phyloP scores from a whole-genome alignment of 2,888 invertebrate genomes.

The Eledone cirrhosa region DNA sequence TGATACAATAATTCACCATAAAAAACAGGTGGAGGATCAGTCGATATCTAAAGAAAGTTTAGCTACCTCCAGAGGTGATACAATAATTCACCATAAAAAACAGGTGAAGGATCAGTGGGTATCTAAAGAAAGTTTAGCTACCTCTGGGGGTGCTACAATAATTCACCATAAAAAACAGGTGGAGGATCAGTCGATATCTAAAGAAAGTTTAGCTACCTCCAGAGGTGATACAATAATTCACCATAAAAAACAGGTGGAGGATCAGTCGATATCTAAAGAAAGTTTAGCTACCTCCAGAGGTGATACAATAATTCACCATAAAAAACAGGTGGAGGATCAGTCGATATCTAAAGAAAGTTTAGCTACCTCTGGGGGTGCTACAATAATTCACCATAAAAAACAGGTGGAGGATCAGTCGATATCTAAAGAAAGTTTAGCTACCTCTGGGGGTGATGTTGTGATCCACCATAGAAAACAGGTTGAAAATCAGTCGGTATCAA shows the following conservation, averaged over 20 bases:
- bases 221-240: background rate
- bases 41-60: slow-evolving; percentile 9
- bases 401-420: background rate
- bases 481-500: background rate
- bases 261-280: background rate
- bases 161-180: background rate
- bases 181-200: background rate
- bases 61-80: background rate
- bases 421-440: background rate
- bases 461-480: background rate
- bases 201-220: background rate
- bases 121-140: background rate
- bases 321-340: slow-evolving; percentile 2
- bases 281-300: background rate
- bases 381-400: background rate
- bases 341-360: background rate
- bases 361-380: background rate
- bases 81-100: background rate
- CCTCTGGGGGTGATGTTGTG: background rate
- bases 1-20: background rate
- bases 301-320: background rate
- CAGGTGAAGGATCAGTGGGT: background rate
- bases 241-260: background rate
- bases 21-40: slow-evolving; percentile 5
- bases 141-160: background rate